A percentile compares a stretch with the other conserved stretches of the same genome.
Evolutionary conservation across 1,140 invertebrate genomes (phyloP).

Genomic region (Eurosta solidaginis): DNA sequence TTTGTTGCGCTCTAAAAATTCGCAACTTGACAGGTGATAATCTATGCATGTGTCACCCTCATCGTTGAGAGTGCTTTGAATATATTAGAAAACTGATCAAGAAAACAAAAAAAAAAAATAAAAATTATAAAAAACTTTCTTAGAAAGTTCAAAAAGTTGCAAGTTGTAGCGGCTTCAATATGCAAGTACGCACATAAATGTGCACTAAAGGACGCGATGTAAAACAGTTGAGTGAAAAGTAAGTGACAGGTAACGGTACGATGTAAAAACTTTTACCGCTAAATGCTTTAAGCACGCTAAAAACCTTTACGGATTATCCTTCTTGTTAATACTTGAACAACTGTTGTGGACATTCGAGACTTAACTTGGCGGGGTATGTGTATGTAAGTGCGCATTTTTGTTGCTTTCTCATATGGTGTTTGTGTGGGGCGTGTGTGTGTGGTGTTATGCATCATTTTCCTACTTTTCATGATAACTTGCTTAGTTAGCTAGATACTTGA

Average conservation of each 20-base stretch:
- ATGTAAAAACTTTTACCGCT: slow-evolving; percentile 14
- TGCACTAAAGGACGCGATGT: neutral
- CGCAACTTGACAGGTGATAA: slow-evolving; percentile 22
- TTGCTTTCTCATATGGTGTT: too few relatives aligned
- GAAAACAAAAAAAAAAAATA: neutral
- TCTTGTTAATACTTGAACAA: slow-evolving; percentile 13
- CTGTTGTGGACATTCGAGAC: neutral
- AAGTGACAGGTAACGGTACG: slow-evolving; percentile 18
- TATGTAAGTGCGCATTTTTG: neutral
- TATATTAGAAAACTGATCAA: neutral
- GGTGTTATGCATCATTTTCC: neutral
- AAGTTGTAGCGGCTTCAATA: neutral
- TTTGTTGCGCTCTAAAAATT: slow-evolving; percentile 19
- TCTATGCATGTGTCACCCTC: slow-evolving; percentile 12
- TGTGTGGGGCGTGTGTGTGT: too few relatives aligned
- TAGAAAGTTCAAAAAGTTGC: neutral
- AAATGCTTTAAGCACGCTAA: slow-evolving; percentile 6
- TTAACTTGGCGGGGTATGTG: neutral
- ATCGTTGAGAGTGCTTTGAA: neutral
- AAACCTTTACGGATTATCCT: slow-evolving; percentile 14
- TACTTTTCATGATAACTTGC: neutral
- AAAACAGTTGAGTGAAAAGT: slow-evolving; percentile 5
- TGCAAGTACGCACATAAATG: neutral
- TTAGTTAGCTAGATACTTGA: too few relatives aligned
- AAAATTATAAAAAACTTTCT: neutral